A percentile compares a stretch with the other conserved stretches of the same genome.
Conservation (phyloP, 2,113 vertebrate species). For the Tragulus kanchil region DNA sequence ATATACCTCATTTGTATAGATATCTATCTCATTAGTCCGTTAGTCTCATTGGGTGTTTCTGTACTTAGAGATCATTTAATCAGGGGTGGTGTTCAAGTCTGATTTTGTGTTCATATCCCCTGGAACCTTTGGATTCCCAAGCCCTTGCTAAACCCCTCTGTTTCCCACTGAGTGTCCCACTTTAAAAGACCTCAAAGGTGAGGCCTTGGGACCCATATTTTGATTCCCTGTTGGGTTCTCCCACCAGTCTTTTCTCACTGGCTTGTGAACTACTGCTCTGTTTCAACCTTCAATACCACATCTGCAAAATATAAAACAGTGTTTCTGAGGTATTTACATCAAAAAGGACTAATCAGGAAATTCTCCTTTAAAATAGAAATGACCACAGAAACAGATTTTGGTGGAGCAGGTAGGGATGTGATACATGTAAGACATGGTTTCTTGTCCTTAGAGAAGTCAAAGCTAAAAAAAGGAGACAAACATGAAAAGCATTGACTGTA, state of each 20-base stretch:
- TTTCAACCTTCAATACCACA: neutral
- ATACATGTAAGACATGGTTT: neutral
- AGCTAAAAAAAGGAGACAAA: neutral
- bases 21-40: neutral
- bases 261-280: neutral
- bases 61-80: neutral
- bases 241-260: neutral
- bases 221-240: neutral
- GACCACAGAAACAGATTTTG: neutral
- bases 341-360: neutral
- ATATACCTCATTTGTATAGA: neutral
- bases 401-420: rapidly evolving
- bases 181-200: neutral
- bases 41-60: neutral
- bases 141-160: neutral
- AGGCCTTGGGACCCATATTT: neutral
- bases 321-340: neutral
- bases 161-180: neutral
- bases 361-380: neutral
- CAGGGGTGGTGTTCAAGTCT: neutral
- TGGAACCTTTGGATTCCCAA: neutral
- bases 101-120: neutral
- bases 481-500: neutral
- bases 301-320: neutral
- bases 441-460: neutral